Conservation (phyloP, 2,797 vertebrate genomes). For the Hypotaenidia philippensis region DNA sequence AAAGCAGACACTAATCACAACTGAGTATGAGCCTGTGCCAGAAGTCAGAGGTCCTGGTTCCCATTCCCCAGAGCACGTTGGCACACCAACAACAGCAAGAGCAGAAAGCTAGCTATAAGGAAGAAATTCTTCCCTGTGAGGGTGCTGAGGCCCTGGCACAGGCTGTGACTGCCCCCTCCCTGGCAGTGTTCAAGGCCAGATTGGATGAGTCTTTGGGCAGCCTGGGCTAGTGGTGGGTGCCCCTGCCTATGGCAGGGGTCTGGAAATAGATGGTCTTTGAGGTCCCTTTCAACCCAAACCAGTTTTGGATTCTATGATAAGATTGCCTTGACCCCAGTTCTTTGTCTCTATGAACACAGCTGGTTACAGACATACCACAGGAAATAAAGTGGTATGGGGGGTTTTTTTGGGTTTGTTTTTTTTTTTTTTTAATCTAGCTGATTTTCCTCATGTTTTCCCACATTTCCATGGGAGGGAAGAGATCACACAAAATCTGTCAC, state of each 20-base stretch:
- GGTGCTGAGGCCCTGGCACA: too few species aligned
- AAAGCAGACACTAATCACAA: not conserved
- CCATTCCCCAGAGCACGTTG: rapidly evolving
- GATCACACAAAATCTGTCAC: not conserved
- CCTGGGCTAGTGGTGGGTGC: too few species aligned
- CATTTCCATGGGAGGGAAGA: not conserved
- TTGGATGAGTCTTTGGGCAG: too few species aligned
- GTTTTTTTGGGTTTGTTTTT: too few species aligned
- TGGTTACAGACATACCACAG: not conserved
- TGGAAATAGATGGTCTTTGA: too few species aligned
- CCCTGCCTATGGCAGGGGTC: too few species aligned
- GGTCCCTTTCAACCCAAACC: too few species aligned
- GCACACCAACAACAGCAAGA: not conserved
- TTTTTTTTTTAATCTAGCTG: not conserved
- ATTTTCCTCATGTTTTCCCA: not conserved
- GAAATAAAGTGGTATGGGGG: not conserved
- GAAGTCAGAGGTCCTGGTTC: not conserved
- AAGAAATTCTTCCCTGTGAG: too few species aligned
- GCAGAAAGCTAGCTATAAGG: not conserved
- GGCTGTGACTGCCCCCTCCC: too few species aligned
- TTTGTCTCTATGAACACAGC: not conserved
- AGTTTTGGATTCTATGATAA: too few species aligned
- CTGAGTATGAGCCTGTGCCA: not conserved
- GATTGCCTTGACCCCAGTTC: not conserved
- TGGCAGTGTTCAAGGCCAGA: too few species aligned